phyloP scores from a whole-genome alignment of 2,113 vertebrate genomes.

The Saguinus imperator region DNA sequence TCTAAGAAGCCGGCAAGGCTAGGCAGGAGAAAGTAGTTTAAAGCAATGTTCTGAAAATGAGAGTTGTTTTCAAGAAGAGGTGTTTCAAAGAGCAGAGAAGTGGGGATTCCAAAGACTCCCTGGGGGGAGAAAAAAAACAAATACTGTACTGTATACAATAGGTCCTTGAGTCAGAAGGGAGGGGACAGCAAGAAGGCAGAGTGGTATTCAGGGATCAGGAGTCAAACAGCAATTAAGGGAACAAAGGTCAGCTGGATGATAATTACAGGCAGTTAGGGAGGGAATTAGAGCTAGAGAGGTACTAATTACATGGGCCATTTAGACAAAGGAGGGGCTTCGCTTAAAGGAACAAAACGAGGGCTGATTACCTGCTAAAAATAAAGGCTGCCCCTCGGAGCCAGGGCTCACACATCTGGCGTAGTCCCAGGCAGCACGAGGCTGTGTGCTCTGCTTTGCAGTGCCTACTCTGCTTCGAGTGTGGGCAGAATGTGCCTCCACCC shows the following conservation, averaged over 20 bases:
- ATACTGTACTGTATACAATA: background rate
- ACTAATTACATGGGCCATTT: conserved; percentile 53
- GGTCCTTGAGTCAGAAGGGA: background rate
- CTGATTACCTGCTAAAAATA: conserved; percentile 67
- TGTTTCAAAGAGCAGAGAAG: background rate
- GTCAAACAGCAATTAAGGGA: conserved; percentile 53
- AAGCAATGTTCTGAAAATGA: conserved; percentile 14
- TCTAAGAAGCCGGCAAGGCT: background rate
- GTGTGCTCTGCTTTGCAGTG: fast-evolving
- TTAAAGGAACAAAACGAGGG: background rate
- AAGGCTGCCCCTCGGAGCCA: conserved; percentile 15
- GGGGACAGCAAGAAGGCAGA: background rate
- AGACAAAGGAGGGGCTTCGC: background rate
- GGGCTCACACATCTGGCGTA: conserved; percentile 1
- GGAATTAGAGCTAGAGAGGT: conserved; percentile 69
- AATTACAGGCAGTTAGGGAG: conserved; percentile 58
- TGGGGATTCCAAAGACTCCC: conserved; percentile 50
- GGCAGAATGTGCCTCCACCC: background rate
- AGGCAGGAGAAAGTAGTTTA: background rate
- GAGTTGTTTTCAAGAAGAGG: background rate
- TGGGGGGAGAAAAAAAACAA: conserved; percentile 20
- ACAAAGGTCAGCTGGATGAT: conserved; percentile 64
- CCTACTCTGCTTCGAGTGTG: background rate
- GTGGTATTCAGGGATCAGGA: conserved; percentile 19
- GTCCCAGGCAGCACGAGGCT: background rate